phyloP scores from a whole-genome alignment of 2,797 vertebrate genomes.

The Lagocephalus sceleratus region DNA sequence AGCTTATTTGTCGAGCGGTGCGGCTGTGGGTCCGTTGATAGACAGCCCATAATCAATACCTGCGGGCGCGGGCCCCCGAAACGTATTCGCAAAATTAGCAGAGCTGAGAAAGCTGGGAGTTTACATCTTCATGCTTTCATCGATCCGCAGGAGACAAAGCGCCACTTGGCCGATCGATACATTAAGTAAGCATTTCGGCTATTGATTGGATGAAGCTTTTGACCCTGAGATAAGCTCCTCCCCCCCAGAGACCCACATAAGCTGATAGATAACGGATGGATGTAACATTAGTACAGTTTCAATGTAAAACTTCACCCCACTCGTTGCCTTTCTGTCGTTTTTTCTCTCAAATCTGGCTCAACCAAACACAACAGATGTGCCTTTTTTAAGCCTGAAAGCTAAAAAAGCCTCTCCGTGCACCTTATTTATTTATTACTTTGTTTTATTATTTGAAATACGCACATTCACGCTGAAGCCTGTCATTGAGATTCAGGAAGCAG shows the following conservation, averaged over 20 bases:
- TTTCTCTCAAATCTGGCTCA: too few relatives aligned
- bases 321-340: too few relatives aligned
- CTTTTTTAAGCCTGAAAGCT: too few relatives aligned
- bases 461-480: background rate
- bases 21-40: background rate
- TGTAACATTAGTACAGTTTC: too few relatives aligned
- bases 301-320: too few relatives aligned
- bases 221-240: too few relatives aligned
- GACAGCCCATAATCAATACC: background rate
- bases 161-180: background rate
- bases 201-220: too few relatives aligned
- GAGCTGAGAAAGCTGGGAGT: background rate
- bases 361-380: background rate
- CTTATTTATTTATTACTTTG: too few relatives aligned
- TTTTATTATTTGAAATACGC: too few relatives aligned
- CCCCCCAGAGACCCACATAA: too few relatives aligned
- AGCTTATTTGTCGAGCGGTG: constrained; percentile 1
- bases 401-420: too few relatives aligned
- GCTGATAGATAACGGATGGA: too few relatives aligned
- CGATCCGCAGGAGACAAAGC: background rate
- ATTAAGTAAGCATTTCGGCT: background rate
- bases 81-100: background rate
- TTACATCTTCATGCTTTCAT: background rate
- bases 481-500: background rate
- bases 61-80: background rate